phyloP scores from a whole-genome alignment of 2,797 vertebrate genomes.

The Sebastes miniatus region DNA sequence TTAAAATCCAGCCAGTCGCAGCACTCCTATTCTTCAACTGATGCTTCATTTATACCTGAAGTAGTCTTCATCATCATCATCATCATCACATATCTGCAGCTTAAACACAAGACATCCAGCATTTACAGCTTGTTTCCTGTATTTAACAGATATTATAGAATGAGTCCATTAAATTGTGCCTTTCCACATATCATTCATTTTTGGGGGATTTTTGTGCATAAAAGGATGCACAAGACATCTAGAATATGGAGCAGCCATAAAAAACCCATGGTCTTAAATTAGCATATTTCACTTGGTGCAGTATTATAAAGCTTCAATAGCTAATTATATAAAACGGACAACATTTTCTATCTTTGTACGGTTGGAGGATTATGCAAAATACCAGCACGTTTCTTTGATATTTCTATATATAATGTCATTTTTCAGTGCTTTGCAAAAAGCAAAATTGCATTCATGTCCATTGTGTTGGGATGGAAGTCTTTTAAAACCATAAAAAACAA shows the following conservation, averaged over 20 bases:
- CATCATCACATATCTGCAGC: constrained; percentile 5
- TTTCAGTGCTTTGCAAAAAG: too few relatives aligned
- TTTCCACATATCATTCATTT: not conserved
- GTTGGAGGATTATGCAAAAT: not conserved
- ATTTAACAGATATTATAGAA: not conserved
- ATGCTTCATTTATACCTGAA: constrained; percentile 28
- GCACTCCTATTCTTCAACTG: constrained; percentile 21
- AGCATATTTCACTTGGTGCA: not conserved
- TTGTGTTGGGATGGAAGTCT: not conserved
- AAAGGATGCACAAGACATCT: not conserved
- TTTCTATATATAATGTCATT: not conserved
- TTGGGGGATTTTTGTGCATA: not conserved
- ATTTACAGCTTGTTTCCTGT: constrained; percentile 16
- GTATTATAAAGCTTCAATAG: not conserved
- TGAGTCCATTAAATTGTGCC: not conserved
- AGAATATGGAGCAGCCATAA: not conserved
- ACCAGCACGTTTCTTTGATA: not conserved
- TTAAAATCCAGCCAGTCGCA: not conserved
- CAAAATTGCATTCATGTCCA: too few relatives aligned
- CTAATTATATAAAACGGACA: not conserved
- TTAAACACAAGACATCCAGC: constrained; percentile 17
- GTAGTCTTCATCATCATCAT: not conserved
- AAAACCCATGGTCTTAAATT: not conserved
- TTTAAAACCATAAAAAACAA: not conserved
- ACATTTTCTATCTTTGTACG: not conserved